phyloP scores from a whole-genome alignment of 2,888 invertebrate species.

The Cryptocheilus praepositus region DNA sequence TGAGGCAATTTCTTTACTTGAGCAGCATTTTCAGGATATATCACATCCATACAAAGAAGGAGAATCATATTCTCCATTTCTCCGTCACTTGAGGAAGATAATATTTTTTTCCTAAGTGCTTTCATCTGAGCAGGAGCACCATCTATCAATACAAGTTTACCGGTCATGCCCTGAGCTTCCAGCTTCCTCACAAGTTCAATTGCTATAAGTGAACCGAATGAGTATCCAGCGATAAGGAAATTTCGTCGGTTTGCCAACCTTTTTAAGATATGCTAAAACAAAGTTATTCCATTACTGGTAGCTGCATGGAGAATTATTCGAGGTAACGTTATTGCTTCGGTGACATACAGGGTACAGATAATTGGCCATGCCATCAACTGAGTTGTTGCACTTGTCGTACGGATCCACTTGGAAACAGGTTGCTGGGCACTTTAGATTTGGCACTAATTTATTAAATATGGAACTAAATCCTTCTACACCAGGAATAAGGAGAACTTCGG shows the following conservation, averaged over 20 bases:
- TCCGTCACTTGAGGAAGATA: slow-evolving; percentile 73
- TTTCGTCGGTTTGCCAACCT: slow-evolving; percentile 63
- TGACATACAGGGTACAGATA: slow-evolving; percentile 76
- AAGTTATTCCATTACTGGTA: neutral
- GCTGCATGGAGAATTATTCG: too few species aligned
- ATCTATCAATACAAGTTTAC: slow-evolving; percentile 86
- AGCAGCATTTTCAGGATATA: slow-evolving; percentile 74
- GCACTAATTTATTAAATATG: slow-evolving; percentile 64
- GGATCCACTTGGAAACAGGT: slow-evolving; percentile 54
- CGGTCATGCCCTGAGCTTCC: slow-evolving; percentile 81
- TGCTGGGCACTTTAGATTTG: slow-evolving; percentile 66
- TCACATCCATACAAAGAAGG: slow-evolving; percentile 77
- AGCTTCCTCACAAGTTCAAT: slow-evolving; percentile 85
- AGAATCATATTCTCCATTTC: slow-evolving; percentile 79
- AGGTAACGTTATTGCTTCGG: too few species aligned
- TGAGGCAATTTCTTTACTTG: slow-evolving; percentile 59
- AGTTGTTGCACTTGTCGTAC: slow-evolving; percentile 67
- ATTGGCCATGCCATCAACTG: slow-evolving; percentile 77
- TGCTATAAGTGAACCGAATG: slow-evolving; percentile 88
- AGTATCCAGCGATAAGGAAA: slow-evolving; percentile 90
- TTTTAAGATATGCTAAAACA: slow-evolving; percentile 78
- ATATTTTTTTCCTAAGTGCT: slow-evolving; percentile 76
- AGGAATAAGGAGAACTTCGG: slow-evolving; percentile 69
- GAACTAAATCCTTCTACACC: slow-evolving; percentile 71
- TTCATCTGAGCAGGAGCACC: slow-evolving; percentile 86